Evolutionary conservation across 2,888 invertebrate genomes (phyloP).

Genomic region (Camponotus fellah): DNA sequence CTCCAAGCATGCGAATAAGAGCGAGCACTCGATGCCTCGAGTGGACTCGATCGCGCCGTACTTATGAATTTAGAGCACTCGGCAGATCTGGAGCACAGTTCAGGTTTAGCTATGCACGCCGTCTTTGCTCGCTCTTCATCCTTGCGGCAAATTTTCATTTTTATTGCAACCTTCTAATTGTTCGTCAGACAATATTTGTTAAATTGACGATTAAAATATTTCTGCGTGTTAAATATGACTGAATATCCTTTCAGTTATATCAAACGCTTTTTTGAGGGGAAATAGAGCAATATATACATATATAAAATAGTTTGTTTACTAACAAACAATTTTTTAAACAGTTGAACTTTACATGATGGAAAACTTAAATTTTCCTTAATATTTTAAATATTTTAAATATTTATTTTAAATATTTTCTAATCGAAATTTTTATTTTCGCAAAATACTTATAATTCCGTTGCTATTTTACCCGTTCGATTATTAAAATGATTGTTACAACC

Average conservation of each 20-base stretch:
- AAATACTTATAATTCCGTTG: slow-evolving; percentile 34
- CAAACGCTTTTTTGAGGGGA: neutral
- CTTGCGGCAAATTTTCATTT: slow-evolving; percentile 31
- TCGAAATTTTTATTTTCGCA: neutral
- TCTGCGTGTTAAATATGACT: neutral
- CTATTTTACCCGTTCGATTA: slow-evolving; percentile 40
- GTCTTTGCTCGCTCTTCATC: slow-evolving; percentile 25
- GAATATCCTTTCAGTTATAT: neutral
- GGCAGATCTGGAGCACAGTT: slow-evolving; percentile 73
- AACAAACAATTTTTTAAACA: neutral
- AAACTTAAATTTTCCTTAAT: neutral
- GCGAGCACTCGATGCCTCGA: slow-evolving; percentile 63
- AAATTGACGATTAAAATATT: slow-evolving; percentile 4
- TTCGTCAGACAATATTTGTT: neutral
- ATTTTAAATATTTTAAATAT: too few species aligned
- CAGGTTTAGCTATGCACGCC: slow-evolving; percentile 47
- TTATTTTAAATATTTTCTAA: neutral
- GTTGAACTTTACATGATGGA: neutral
- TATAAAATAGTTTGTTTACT: neutral
- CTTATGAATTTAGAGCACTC: slow-evolving; percentile 78
- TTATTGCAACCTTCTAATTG: neutral
- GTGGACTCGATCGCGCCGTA: slow-evolving; percentile 77
- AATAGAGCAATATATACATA: neutral
- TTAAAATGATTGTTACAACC: slow-evolving; percentile 63
- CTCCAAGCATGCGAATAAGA: slow-evolving; percentile 69